Conservation (phyloP, 2,888 invertebrate species). For the Eristalis tenax region DNA sequence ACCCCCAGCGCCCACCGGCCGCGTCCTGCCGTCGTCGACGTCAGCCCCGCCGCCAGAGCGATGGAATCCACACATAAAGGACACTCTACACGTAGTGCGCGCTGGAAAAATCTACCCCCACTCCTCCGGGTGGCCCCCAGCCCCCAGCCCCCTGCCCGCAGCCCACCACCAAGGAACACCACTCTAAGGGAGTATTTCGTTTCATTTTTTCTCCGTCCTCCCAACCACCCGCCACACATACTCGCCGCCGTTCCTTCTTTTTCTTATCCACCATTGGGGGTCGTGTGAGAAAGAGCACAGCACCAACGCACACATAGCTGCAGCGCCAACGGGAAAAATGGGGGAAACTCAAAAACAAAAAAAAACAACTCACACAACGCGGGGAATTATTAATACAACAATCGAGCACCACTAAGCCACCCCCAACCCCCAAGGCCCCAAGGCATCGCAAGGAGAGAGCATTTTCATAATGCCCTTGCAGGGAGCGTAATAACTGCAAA, state of each 20-base stretch:
- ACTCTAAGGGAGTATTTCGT: conserved; percentile 48
- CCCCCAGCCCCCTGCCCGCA: neutral
- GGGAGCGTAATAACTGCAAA: conserved; percentile 64
- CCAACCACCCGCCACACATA: conserved; percentile 40
- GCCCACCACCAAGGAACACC: conserved; percentile 35
- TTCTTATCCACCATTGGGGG: conserved; percentile 24
- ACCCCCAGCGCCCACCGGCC: neutral
- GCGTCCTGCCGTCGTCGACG: neutral
- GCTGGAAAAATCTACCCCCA: conserved; percentile 41
- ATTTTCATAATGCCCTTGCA: conserved; percentile 67
- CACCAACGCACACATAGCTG: conserved; percentile 22
- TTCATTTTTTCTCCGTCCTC: conserved; percentile 36
- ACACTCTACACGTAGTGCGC: conserved; percentile 62
- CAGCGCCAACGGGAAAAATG: neutral
- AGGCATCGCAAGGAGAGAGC: conserved; percentile 14
- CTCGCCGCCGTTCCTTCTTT: conserved; percentile 26
- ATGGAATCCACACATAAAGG: conserved; percentile 60
- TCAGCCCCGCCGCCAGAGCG: neutral
- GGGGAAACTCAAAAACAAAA: neutral
- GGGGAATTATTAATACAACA: conserved; percentile 70
- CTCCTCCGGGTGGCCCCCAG: neutral
- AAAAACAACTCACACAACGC: conserved; percentile 1
- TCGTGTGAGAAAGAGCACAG: conserved; percentile 42
- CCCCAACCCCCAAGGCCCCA: conserved; percentile 7
- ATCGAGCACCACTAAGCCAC: conserved; percentile 53